A percentile compares a stretch with the other conserved stretches of the same genome.
phyloP scores from a whole-genome alignment of 2,888 invertebrate species.

The Macrophya annulata region DNA sequence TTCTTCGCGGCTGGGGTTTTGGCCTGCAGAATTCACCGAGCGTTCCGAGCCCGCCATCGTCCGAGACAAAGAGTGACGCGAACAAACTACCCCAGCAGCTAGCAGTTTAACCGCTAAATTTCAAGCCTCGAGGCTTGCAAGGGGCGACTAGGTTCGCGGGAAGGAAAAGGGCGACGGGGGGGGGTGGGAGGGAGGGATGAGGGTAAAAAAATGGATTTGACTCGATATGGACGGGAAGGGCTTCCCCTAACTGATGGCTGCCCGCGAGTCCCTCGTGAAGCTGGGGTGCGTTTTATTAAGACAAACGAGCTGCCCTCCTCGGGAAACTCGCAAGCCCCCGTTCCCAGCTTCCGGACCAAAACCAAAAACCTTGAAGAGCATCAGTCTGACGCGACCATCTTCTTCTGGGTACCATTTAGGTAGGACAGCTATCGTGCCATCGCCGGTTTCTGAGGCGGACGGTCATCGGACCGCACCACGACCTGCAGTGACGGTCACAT shows the following conservation, averaged over 20 bases:
- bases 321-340: background rate
- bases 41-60: constrained; percentile 36
- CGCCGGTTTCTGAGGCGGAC: constrained; percentile 78
- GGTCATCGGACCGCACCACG: constrained; percentile 81
- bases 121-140: constrained; percentile 44
- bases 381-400: constrained; percentile 36
- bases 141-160: constrained; percentile 10
- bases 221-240: constrained; percentile 49
- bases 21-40: constrained; percentile 40
- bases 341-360: background rate
- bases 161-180: background rate
- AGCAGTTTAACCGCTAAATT: constrained; percentile 52
- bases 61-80: constrained; percentile 51
- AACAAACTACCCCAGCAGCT: constrained; percentile 44
- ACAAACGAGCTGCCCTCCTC: constrained; percentile 58
- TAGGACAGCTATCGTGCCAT: constrained; percentile 58
- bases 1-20: constrained; percentile 25
- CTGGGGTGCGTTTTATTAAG: constrained; percentile 60
- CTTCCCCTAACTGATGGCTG: constrained; percentile 58
- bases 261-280: constrained; percentile 57
- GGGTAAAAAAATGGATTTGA: constrained; percentile 51
- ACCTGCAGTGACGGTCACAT: constrained; percentile 84
- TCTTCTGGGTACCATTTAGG: constrained; percentile 34
- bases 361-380: constrained; percentile 17
- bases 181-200: background rate